Percentiles rank a stretch among this genome's conserved stretches.
These are phyloP conservation scores for chimpanzee (Pan troglodytes) DNA, from an alignment of 2,113 vertebrate genomes.

Conservation along the genomic window NHGRI_mPanTro3-v2.1_pri NC_072398.2:189224501-189225000, in stretches of 20 bases:
- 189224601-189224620: too few species aligned
- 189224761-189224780: background rate
- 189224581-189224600: too few species aligned
- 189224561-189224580: too few species aligned
- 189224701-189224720: background rate
- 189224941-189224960: background rate
- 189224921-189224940: background rate
- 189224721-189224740: background rate
- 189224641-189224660: background rate
- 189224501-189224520: too few species aligned
- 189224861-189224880: background rate
- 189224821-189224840: background rate
- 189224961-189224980: too few species aligned
- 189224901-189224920: background rate
- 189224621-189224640: too few species aligned
- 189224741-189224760: background rate
- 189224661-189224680: background rate
- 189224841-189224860: background rate
- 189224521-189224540: too few species aligned
- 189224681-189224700: background rate
- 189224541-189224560: too few species aligned
- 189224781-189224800: background rate
- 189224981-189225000: background rate
- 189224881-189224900: background rate
- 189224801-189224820: background rate